A percentile compares a stretch with the other conserved stretches of the same genome.
Evolutionary conservation across 2,113 vertebrate species (phyloP).

Genomic region (Cynoglossus semilaevis): DNA sequence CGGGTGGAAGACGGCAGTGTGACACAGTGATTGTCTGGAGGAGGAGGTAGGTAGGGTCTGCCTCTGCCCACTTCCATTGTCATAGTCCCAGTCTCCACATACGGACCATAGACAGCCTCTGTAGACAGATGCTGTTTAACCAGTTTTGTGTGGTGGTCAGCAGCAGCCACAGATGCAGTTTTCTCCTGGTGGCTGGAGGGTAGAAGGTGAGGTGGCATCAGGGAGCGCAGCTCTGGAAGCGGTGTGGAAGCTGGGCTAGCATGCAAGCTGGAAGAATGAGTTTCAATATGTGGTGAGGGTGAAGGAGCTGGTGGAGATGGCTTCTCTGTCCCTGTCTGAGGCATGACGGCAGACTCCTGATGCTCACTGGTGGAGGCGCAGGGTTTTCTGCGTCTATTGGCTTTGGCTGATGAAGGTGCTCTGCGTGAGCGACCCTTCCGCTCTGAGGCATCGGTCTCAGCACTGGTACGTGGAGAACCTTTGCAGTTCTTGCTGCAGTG

Average conservation of each 20-base stretch:
- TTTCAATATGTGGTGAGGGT: conserved; percentile 42
- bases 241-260: conserved; percentile 67
- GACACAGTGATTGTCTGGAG: conserved; percentile 72
- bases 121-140: conserved; percentile 64
- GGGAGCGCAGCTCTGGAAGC: conserved; percentile 76
- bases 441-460: background rate
- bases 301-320: conserved; percentile 27
- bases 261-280: conserved; percentile 50
- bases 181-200: conserved; percentile 70
- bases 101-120: conserved; percentile 57
- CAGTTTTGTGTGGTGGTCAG: conserved; percentile 66
- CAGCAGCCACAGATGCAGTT: background rate
- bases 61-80: conserved; percentile 47
- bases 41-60: conserved; percentile 50
- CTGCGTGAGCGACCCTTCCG: background rate
- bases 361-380: conserved; percentile 61
- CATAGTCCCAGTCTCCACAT: conserved; percentile 51
- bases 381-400: conserved; percentile 52
- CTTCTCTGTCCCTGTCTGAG: conserved; percentile 52
- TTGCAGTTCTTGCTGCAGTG: conserved; percentile 84
- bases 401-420: conserved; percentile 37
- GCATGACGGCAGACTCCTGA: conserved; percentile 67
- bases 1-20: conserved; percentile 69
- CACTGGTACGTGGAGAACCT: conserved; percentile 25
- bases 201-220: conserved; percentile 68